Evolutionary conservation across 2,797 vertebrate species (phyloP).

Genomic region (Centropyge bicolor): DNA sequence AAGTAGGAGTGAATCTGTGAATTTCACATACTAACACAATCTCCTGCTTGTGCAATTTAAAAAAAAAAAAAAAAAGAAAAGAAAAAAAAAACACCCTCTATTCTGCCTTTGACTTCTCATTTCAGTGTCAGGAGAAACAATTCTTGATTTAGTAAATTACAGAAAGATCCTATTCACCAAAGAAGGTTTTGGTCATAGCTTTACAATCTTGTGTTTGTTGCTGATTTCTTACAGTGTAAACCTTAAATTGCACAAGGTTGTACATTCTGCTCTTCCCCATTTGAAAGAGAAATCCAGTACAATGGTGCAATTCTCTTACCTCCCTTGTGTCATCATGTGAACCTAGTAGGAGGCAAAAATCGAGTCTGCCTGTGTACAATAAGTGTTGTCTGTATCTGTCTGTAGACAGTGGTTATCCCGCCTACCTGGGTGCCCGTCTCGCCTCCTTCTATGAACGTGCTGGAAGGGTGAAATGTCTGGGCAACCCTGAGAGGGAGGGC

Average conservation of each 20-base stretch:
- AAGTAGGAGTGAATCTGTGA: constrained; percentile 1
- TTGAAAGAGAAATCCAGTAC: not conserved
- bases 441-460: constrained; percentile 98
- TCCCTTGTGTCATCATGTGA: not conserved
- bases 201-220: not conserved
- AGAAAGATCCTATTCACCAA: not conserved
- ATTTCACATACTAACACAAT: not conserved
- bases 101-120: not conserved
- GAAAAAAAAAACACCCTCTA: too few relatives aligned
- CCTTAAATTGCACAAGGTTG: not conserved
- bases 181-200: not conserved
- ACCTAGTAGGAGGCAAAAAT: not conserved
- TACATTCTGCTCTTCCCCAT: not conserved
- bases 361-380: not conserved
- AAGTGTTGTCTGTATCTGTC: constrained; percentile 31
- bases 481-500: constrained; percentile 97
- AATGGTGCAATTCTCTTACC: not conserved
- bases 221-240: not conserved
- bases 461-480: constrained; percentile 96
- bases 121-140: not conserved
- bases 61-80: too few relatives aligned
- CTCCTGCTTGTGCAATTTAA: not conserved
- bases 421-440: constrained; percentile 94
- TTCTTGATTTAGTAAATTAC: not conserved
- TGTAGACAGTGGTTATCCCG: constrained; percentile 81